Conservation (phyloP, 2,113 vertebrate species). For the Thalassoma bifasciatum region DNA sequence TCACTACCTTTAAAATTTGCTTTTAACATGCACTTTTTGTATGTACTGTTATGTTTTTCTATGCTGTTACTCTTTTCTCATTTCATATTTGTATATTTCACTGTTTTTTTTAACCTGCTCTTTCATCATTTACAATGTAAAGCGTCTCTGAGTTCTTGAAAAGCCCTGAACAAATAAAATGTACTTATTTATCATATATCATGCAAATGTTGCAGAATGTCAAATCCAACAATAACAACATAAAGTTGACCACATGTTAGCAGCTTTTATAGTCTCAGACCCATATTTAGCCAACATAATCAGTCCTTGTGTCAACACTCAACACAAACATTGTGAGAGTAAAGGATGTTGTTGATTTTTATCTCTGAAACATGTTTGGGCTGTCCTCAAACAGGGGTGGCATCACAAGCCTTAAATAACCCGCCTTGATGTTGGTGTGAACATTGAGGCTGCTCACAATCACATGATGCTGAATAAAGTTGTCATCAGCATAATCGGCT, state of each 20-base stretch:
- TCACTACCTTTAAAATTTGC: too few relatives aligned
- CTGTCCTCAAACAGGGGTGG: not conserved
- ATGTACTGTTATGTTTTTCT: too few relatives aligned
- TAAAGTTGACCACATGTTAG: not conserved
- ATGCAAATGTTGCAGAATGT: not conserved
- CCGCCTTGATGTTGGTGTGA: not conserved
- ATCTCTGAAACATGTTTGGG: not conserved
- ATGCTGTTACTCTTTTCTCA: too few relatives aligned
- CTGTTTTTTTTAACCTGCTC: too few relatives aligned
- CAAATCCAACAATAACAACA: not conserved
- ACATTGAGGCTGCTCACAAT: conserved; percentile 7
- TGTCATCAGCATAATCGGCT: conserved; percentile 3
- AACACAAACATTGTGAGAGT: not conserved
- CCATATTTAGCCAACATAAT: not conserved
- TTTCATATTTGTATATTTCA: too few relatives aligned
- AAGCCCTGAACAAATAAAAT: too few relatives aligned
- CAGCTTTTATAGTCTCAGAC: not conserved
- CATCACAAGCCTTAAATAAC: not conserved
- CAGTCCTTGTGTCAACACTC: not conserved
- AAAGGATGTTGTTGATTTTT: not conserved
- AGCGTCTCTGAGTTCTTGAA: too few relatives aligned
- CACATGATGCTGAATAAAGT: conserved; percentile 16
- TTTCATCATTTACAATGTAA: too few relatives aligned
- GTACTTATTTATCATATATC: too few relatives aligned
- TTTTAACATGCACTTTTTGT: too few relatives aligned